Base-by-base conservation (phyloP, 2,888 invertebrate genomes). In the Mythimna ferrago region DNA sequence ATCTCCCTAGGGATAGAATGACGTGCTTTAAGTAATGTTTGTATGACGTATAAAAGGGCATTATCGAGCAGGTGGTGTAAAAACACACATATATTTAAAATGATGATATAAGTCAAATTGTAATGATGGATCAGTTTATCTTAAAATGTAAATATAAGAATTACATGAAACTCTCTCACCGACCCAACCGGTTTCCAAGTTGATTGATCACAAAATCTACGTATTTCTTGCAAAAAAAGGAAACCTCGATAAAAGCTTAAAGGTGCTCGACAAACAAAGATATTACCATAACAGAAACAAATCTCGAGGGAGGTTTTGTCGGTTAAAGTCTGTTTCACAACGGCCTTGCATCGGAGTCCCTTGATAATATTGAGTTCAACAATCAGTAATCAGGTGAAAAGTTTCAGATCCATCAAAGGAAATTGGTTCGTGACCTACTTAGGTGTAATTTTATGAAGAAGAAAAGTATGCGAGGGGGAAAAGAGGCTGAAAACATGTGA, bases 221-320 rank as follows among this genome's bases (percentile, higher is more conserved):
- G 2, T 58, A 51, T 48, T 9, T 6, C 21, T 67, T 51, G 44
- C 7, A 19, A 51, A 32, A 32, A 51, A 76, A 57, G n/a, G 38
- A 38, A 32, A 73, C 48, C 32, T 9, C 14, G 56, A 51, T 32
- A 67, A 57, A 76, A 76, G 48, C 38, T 57, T 56, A 19, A 66
- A 75, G 66, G 54, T 75, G 44, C 26, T 66, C 38, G 32, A 51
- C 14, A 51, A 76, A 73, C 68, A 76, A 73, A 73, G 32, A 26
- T 56, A 58, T 77, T 77, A 76, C 19, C 76, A 76, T 76, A 67
- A 41, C 7, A 57, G 67, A 57, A 67, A 73, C 57, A 76, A 67
- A 57, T 76, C 10, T 26, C 48, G n/a, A 32, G 16, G 21, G 11
- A 16, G 44, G n/a, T 7, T 21, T 19, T 32, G 19, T 19, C 19